Base-by-base conservation (phyloP, 1,140 invertebrate genomes). In the Drosophila tristis region DNA sequence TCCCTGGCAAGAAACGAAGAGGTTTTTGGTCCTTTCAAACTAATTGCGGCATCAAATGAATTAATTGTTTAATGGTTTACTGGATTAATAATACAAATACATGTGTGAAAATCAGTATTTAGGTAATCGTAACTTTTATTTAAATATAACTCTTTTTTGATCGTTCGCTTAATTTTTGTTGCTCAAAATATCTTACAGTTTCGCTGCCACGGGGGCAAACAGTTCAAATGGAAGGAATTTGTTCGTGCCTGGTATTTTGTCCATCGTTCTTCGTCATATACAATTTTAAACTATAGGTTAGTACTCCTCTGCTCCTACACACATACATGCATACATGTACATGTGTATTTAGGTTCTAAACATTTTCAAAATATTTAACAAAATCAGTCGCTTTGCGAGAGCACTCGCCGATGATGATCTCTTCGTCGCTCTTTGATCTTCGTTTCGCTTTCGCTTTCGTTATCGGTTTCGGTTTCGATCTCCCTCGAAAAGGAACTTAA, bases 191-290 rank as follows among this genome's bases (percentile, higher is more conserved):
- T 82, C 55, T 82, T 82, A 84, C 80, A 84, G 53, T 70, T 26
- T 50, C 26, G 39, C 50, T 71, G 67, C 67, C 57, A 4, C 67
- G 9, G 53, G 25, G 64, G 67, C 65, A 71, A 70, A 58, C 48
- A 72, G 79, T 82, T 76, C 67, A 85, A 90, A 90, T 90, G 86
- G 86, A 90, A 90, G 86, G 86, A 90, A 90, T 90, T 86, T 81
- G 86, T 90, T 90, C 73, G 78, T 89, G 75, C 84, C 84, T 87
- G 82, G 70, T 86, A 87, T 78, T 66, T 86, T 74, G 71, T 64
- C 64, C 57, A 64, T 49, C 71, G 29, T 72, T 31, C 43, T 25
- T 65, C 20, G 48, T 79, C 78, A 79, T 86, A 59, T 89, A 78
- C 82, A 86, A 70, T 59, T 59, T 72, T 86, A 81, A 81, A 81